phyloP scores from a whole-genome alignment of 2,888 invertebrate species.

The Chaetogeoica ovagalla region DNA sequence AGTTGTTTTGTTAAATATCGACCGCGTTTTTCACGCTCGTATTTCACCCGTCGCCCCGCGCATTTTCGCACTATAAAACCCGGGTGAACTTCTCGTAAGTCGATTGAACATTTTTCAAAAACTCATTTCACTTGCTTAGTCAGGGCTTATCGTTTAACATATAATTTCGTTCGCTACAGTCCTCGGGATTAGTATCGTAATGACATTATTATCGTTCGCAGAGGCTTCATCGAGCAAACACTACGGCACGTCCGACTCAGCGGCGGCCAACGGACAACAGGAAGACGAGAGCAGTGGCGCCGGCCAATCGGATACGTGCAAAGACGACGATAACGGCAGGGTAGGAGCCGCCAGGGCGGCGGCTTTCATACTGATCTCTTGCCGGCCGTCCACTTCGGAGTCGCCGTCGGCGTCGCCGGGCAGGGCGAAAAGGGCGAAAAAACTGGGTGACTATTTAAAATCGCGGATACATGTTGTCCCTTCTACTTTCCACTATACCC shows the following conservation, averaged over 20 bases:
- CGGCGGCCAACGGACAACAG: conserved; percentile 39
- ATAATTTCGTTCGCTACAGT: too few species aligned
- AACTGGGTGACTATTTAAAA: conserved; percentile 26
- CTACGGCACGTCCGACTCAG: conserved; percentile 42
- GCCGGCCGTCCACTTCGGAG: conserved; percentile 66
- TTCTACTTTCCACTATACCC: too few species aligned
- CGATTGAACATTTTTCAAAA: too few species aligned
- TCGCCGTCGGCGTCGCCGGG: conserved; percentile 58
- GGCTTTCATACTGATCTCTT: conserved; percentile 93
- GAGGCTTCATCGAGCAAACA: conserved; percentile 47
- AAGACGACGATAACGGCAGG: conserved; percentile 48
- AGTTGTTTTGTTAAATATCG: too few species aligned
- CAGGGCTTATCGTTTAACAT: too few species aligned
- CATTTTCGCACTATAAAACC: too few species aligned
- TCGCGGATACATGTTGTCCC: too few species aligned
- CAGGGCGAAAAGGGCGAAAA: conserved; percentile 47
- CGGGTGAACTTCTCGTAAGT: too few species aligned
- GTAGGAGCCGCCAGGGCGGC: conserved; percentile 88
- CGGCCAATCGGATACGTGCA: conserved; percentile 28
- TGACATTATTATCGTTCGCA: not conserved
- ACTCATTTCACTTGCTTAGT: too few species aligned
- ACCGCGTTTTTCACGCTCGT: too few species aligned
- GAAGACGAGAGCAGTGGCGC: conserved; percentile 39
- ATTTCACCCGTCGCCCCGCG: too few species aligned
- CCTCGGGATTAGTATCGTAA: too few species aligned